Base-by-base conservation (phyloP, 2,888 invertebrate species). In the Baccha elongata region DNA sequence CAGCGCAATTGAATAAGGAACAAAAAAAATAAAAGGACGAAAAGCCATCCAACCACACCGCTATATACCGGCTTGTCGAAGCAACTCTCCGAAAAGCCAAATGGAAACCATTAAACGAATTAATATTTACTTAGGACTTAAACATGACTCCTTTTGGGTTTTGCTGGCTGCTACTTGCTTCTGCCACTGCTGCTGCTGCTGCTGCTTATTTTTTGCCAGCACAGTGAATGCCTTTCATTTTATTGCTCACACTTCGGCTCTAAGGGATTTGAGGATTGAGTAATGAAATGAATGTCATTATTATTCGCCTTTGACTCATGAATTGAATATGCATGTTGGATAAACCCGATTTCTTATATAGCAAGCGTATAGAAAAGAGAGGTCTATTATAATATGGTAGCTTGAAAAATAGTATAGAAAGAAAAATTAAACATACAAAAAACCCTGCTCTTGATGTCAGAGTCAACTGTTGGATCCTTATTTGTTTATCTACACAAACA, bases 121-220 rank as follows among this genome's bases (percentile, higher is more conserved):
- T 87, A 88, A 87, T 88, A 87, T 88, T 88, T 88, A 86, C 86
- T 87, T 87, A 87, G 87, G 86, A 86, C 87, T 88, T 86, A 85
- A 87, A 86, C 74, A 67, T 53, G 71, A 62, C 76, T 83, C 73
- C 52, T 68, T 55, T 52, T 46, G 78, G 64, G 44, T 44, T 60
- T 48, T 37, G 11, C 35, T 23, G n/a, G 23, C 23, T 23, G 23
- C 23, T 23, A 3, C 23, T 23, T 5, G 3, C 5, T 4, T 3
- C 5, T 23, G 23, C 23, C 5, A 23, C 23, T 11, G 11, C 11
- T 35, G 11, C 35, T 35, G 35, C 11, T 52, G 32, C 53, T 35
- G 29, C 60, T 60, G 60, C 42, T 60, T 60, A 60, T 60, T 60
- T 60, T 42, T 35, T 46, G 23, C 48, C 29, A 32, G 32, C 26